Conservation (phyloP, 2,113 vertebrate genomes). For the Anguilla rostrata region DNA sequence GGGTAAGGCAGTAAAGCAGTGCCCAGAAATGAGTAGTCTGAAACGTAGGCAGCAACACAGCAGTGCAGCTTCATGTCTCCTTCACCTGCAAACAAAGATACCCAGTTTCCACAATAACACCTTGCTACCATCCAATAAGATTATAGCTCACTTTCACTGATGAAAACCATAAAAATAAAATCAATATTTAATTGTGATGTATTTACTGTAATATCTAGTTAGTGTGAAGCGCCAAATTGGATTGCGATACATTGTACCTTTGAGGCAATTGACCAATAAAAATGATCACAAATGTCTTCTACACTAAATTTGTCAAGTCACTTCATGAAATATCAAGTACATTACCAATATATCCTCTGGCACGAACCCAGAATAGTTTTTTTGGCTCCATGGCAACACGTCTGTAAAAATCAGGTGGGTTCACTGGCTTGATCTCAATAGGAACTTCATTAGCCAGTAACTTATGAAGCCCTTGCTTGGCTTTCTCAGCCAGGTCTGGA, state of each 20-base stretch:
- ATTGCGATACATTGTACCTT: too few species aligned
- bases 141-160: not conserved
- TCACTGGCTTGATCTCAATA: conserved; percentile 84
- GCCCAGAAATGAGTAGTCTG: conserved; percentile 83
- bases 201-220: not conserved
- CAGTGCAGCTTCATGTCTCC: conserved; percentile 92
- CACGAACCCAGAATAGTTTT: conserved; percentile 89
- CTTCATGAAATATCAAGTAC: not conserved
- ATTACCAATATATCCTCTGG: conserved; percentile 87
- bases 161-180: not conserved
- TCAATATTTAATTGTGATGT: not conserved
- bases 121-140: not conserved
- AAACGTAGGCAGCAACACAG: conserved; percentile 92
- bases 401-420: conserved; percentile 64
- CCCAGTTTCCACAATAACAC: not conserved
- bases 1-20: conserved; percentile 78
- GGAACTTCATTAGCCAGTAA: conserved; percentile 85
- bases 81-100: conserved; percentile 57
- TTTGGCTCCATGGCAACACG: conserved; percentile 67
- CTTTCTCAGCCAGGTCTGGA: conserved; percentile 74
- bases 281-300: too few species aligned
- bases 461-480: conserved; percentile 74
- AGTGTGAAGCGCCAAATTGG: not conserved
- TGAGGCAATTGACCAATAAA: too few species aligned
- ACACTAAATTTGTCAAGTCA: not conserved